A percentile compares a stretch with the other conserved stretches of the same genome.
These are phyloP conservation scores for Rallus limicola DNA, from an alignment of 2,113 vertebrate genomes.

Conservation along the genomic window DNA sequence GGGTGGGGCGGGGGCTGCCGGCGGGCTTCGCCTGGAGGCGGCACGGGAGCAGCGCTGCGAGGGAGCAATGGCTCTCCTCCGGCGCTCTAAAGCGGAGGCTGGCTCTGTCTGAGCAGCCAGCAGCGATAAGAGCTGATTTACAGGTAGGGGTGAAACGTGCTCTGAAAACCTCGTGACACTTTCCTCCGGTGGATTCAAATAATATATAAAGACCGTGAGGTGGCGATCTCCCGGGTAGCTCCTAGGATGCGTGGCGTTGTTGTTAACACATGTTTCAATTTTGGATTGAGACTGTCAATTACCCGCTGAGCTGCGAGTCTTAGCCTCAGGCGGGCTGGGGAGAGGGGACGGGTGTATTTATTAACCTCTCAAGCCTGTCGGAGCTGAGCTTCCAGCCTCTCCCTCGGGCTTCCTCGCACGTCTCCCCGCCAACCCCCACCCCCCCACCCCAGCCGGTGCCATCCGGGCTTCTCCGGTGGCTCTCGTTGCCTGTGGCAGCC, in stretches of 20 bases:
- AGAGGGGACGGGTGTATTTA: constrained; percentile 57
- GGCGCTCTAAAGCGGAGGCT: not conserved
- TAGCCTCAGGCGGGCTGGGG: constrained; percentile 58
- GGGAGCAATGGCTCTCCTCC: not conserved
- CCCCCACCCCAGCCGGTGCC: not conserved
- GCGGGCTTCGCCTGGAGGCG: not conserved
- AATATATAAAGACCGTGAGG: constrained; percentile 63
- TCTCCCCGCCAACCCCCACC: not conserved
- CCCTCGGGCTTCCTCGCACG: not conserved
- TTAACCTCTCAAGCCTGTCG: constrained; percentile 51
- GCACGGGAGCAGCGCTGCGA: not conserved
- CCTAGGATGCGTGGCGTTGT: constrained; percentile 62
- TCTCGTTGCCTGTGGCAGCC: not conserved
- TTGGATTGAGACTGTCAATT: constrained; percentile 74
- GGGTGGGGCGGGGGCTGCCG: too few species aligned
- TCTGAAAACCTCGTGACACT: constrained; percentile 42
- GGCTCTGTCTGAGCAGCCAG: not conserved
- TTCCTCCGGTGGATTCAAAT: constrained; percentile 54
- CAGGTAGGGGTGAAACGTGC: constrained; percentile 46
- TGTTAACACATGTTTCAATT: constrained; percentile 76
- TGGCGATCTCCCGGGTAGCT: constrained; percentile 68
- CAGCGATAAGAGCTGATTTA: constrained; percentile 28
- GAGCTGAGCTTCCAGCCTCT: not conserved
- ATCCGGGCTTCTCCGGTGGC: not conserved
- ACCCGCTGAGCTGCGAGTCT: constrained; percentile 69